Percentiles rank a stretch among this genome's conserved stretches.
Conservation (phyloP, 2,113 vertebrate species). For the Embiotoca jacksoni region DNA sequence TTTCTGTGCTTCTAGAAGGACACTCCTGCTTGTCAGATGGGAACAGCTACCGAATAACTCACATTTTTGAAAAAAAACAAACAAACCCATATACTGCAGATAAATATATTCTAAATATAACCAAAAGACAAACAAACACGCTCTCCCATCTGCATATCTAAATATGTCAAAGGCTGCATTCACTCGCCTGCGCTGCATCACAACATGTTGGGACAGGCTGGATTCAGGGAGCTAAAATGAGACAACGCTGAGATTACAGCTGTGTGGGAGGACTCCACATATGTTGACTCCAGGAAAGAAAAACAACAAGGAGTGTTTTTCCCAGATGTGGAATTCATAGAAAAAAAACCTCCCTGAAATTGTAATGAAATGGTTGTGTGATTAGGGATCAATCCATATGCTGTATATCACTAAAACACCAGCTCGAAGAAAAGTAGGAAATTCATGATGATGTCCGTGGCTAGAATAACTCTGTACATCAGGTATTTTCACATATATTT, state of each 20-base stretch:
- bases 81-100: constrained; percentile 28
- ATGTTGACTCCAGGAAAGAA: constrained; percentile 4
- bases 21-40: neutral
- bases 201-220: constrained; percentile 42
- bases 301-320: neutral
- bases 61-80: constrained; percentile 26
- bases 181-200: constrained; percentile 16
- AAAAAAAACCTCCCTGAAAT: neutral
- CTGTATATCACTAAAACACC: too few species aligned
- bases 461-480: too few species aligned
- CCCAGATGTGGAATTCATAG: neutral
- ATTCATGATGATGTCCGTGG: too few species aligned
- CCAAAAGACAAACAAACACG: constrained; percentile 5
- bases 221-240: constrained; percentile 6
- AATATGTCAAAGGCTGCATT: constrained; percentile 45
- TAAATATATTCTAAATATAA: constrained; percentile 33
- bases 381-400: too few species aligned
- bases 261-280: constrained; percentile 5
- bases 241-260: constrained; percentile 1
- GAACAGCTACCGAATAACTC: neutral
- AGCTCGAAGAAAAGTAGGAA: too few species aligned
- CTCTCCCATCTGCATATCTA: constrained; percentile 23
- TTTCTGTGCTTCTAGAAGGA: too few species aligned
- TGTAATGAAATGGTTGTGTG: neutral
- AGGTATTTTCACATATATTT: too few species aligned